phyloP scores from a whole-genome alignment of 2,888 invertebrate species.

The Hololepta plana region DNA sequence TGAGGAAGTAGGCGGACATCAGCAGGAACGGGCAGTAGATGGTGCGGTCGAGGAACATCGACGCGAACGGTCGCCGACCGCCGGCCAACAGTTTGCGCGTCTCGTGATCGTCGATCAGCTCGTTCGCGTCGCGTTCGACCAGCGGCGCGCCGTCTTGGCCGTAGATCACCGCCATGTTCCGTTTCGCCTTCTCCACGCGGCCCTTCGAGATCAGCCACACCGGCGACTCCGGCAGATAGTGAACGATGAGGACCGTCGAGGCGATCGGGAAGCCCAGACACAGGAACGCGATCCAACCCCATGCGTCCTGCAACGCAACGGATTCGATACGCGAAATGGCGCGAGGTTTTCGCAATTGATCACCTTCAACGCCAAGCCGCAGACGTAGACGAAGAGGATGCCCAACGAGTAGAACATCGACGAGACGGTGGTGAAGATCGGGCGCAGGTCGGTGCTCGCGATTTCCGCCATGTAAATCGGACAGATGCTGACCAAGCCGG shows the following conservation, averaged over 20 bases:
- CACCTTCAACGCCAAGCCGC: conserved; percentile 31
- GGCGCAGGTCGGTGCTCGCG: conserved; percentile 26
- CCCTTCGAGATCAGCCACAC: conserved; percentile 32
- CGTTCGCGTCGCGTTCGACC: background rate
- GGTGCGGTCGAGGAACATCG: conserved; percentile 20
- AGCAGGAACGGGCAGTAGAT: conserved; percentile 30
- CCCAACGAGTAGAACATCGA: conserved; percentile 33
- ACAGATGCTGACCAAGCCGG: conserved; percentile 33
- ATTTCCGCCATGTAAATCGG: conserved; percentile 37
- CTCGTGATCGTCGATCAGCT: conserved; percentile 8
- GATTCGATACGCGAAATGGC: no score
- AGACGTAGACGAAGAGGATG: conserved; percentile 31
- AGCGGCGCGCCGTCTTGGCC: conserved; percentile 20
- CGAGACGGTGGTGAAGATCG: conserved; percentile 35
- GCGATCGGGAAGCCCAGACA: conserved; percentile 27
- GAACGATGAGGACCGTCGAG: conserved; percentile 23
- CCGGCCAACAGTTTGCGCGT: no score
- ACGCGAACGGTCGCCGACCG: conserved; percentile 2
- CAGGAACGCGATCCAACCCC: conserved; percentile 27
- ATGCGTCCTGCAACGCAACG: conserved; percentile 31
- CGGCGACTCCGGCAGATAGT: conserved; percentile 34
- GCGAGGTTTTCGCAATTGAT: no score
- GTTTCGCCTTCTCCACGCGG: conserved; percentile 28
- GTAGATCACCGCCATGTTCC: conserved; percentile 25
- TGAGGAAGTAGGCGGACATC: conserved; percentile 32